A percentile compares a stretch with the other conserved stretches of the same genome.
phyloP scores from a whole-genome alignment of 2,888 invertebrate species.

The Bibio marci region DNA sequence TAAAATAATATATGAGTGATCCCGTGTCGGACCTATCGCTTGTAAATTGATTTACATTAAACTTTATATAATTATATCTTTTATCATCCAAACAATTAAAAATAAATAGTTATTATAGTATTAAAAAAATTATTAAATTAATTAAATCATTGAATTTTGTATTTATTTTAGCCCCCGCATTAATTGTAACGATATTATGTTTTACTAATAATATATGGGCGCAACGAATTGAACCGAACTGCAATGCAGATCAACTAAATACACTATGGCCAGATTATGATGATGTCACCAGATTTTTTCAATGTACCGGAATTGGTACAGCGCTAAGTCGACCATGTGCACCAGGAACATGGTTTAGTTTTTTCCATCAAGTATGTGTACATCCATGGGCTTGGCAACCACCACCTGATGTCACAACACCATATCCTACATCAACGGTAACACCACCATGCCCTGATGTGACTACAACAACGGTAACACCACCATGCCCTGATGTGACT shows the following conservation, averaged over 20 bases:
- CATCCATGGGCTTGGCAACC: conserved; percentile 6
- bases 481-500: not conserved
- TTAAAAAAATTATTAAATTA: too few species aligned
- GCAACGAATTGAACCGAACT: conserved; percentile 16
- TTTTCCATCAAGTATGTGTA: conserved; percentile 21
- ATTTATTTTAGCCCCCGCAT: too few species aligned
- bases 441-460: conserved; percentile 6
- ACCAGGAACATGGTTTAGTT: conserved; percentile 22
- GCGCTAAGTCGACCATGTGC: conserved; percentile 17
- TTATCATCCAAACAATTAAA: too few species aligned
- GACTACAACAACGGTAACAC: conserved; percentile 6
- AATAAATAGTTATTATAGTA: too few species aligned
- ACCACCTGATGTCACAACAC: not conserved
- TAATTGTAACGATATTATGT: too few species aligned
- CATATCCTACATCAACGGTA: conserved; percentile 6
- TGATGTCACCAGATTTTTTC: conserved; percentile 19
- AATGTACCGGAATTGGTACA: conserved; percentile 16
- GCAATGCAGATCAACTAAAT: conserved; percentile 18
- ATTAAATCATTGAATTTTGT: too few species aligned
- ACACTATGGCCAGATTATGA: conserved; percentile 26
- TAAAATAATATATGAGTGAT: too few species aligned
- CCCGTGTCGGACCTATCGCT: too few species aligned
- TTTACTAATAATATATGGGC: too few species aligned
- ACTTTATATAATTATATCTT: too few species aligned
- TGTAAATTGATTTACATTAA: too few species aligned